Percentiles rank a stretch among this genome's conserved stretches.
These are phyloP conservation scores for Nasonia vitripennis DNA, from an alignment of 1,140 invertebrate genomes.

Conservation along the genomic window DNA sequence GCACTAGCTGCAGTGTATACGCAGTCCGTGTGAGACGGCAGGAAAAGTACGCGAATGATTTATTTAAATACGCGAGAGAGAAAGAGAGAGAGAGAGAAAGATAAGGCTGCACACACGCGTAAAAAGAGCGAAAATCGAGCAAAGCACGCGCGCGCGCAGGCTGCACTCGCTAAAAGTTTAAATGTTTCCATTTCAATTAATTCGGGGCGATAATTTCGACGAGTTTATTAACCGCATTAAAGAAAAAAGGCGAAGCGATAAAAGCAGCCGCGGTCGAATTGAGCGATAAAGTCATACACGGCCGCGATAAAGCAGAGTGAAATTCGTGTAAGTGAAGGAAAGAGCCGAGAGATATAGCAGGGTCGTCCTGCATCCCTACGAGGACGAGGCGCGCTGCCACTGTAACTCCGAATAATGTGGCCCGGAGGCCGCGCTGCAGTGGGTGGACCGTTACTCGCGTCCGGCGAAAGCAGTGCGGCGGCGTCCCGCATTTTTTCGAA, in stretches of 20 bases:
- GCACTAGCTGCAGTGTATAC: not conserved
- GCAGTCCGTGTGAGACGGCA: not conserved
- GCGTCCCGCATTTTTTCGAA: slow-evolving; percentile 44
- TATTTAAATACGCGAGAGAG: not conserved
- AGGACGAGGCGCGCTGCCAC: not conserved
- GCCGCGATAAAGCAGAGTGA: not conserved
- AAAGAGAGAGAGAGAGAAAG: not conserved
- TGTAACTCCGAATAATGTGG: not conserved
- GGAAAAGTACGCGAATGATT: not conserved
- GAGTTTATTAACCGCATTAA: slow-evolving; percentile 32
- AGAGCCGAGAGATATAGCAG: not conserved
- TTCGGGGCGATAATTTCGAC: slow-evolving; percentile 19
- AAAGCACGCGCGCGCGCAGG: not conserved
- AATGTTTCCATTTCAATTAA: slow-evolving; percentile 29
- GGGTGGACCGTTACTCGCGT: slow-evolving; percentile 48
- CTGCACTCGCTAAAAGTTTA: not conserved
- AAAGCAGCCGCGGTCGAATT: not conserved
- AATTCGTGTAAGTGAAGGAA: slow-evolving; percentile 25
- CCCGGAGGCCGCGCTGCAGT: not conserved
- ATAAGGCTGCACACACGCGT: not conserved
- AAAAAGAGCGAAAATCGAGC: not conserved
- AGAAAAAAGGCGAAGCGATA: not conserved
- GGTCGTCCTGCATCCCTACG: not conserved
- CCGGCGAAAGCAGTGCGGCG: slow-evolving; percentile 45
- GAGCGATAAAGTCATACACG: slow-evolving; percentile 18